Base-by-base conservation (phyloP, 2,113 vertebrate species). In the Thalassarche chlororhynchos region DNA sequence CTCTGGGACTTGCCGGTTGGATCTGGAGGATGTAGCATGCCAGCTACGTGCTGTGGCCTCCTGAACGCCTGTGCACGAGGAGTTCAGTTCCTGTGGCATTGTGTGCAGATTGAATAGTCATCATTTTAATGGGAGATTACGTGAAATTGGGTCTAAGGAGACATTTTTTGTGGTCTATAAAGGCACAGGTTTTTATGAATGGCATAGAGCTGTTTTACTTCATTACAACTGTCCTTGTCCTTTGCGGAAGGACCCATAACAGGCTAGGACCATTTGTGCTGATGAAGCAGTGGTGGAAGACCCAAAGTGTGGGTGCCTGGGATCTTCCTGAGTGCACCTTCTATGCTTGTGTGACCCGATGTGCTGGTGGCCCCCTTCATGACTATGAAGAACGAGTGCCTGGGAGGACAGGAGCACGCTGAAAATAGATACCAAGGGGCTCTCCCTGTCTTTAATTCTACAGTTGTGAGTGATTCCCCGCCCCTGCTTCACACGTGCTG, bases 321-420 rank as follows among this genome's bases (percentile, higher is more conserved):
- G 28, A 19, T 7, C 17, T 10, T 32, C 38, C 69, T 49, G 47
- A 58, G 10, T 19, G 3, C n/a, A 12, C 13, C 19, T 17, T 10
- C 38, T 3, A 0, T 5, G 21, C 34, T 36, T 2, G 10, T 9
- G 10, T 34, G 24, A 11, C 51, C 5, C 6, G 2, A 0, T 8
- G 20, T 42, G 38, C 78, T 28, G 12, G 12, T 64, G 20, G 17
- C 32, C 40, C 51, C 25, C 44, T 14, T 6, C 17, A 0, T 5
- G 55, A 6, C n/a, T 15, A 1, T 11, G 65, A 38, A 42, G 34
- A 51, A 24, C 2, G 2, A 36, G 36, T 2, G 34, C 42, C 42
- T 4, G 68, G 12, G n/a, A 61, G 46, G 42, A 29, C 38, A 61
- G 32, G 23, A 51, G 3, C 26, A 6, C 25, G 5, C 42, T 61